These are phyloP conservation scores for Tetragnatha versicolor DNA, from an alignment of 1,140 invertebrate species.

Conservation along the genomic window DNA sequence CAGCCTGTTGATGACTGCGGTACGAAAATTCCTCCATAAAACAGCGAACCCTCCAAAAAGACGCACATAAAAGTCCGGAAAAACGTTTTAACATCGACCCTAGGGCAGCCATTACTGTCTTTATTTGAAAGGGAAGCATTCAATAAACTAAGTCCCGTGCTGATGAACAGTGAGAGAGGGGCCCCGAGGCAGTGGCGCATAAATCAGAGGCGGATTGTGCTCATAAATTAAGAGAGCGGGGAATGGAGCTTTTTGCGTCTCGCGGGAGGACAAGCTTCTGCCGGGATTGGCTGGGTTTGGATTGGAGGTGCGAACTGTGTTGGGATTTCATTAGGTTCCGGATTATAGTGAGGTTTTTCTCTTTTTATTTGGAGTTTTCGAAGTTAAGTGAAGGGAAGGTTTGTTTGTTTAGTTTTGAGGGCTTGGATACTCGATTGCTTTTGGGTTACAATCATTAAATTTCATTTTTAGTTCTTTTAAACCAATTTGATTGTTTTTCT, in stretches of 20 bases:
- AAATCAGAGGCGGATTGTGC: conserved; percentile 45
- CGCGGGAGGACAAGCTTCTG: background rate
- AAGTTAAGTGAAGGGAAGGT: no score
- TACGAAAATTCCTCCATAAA: conserved; percentile 17
- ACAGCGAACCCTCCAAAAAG: conserved; percentile 31
- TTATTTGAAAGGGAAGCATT: conserved; percentile 50
- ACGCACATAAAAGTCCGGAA: conserved; percentile 50
- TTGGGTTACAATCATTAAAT: no score
- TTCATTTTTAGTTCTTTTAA: no score
- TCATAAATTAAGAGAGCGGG: conserved; percentile 47
- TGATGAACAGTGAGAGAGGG: conserved; percentile 28
- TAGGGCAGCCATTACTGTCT: conserved; percentile 48
- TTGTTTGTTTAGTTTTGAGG: no score
- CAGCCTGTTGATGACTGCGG: conserved; percentile 4
- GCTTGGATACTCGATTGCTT: no score
- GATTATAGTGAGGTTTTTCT: no score
- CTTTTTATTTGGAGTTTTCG: no score
- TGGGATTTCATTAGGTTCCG: no score
- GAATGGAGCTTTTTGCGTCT: background rate
- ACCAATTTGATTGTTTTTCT: no score
- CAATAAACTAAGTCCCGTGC: conserved; percentile 34
- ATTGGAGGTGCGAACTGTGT: no score
- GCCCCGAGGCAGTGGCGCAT: conserved; percentile 8
- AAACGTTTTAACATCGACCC: conserved; percentile 47
- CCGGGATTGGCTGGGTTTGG: background rate